phyloP scores from a whole-genome alignment of 2,888 invertebrate genomes.

The Aelia acuminata region DNA sequence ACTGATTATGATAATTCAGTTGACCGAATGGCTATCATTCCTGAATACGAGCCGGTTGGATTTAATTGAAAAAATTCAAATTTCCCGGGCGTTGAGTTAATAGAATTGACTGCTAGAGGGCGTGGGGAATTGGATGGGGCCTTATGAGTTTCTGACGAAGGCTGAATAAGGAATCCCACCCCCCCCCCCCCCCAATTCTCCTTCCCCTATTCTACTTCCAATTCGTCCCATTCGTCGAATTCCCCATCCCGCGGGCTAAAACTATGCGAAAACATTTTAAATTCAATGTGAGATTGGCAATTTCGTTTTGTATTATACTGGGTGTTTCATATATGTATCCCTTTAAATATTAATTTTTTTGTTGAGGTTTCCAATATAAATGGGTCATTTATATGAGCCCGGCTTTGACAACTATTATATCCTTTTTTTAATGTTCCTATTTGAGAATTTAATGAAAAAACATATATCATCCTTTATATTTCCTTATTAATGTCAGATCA shows the following conservation, averaged over 20 bases:
- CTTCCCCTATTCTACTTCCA: neutral
- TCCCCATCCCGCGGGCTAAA: neutral
- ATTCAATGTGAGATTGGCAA: slow-evolving; percentile 8
- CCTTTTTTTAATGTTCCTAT: too few relatives aligned
- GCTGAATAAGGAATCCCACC: slow-evolving; percentile 4
- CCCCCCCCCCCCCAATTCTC: neutral
- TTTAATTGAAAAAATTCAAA: slow-evolving; percentile 36
- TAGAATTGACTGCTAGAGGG: slow-evolving; percentile 17
- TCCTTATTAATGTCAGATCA: too few relatives aligned
- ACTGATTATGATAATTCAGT: neutral
- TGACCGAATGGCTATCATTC: neutral
- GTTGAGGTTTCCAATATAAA: too few relatives aligned
- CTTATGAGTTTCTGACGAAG: slow-evolving; percentile 11
- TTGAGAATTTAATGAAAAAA: too few relatives aligned
- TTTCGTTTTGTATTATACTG: too few relatives aligned
- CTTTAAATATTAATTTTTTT: too few relatives aligned
- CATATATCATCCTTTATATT: too few relatives aligned
- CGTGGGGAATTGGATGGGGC: neutral
- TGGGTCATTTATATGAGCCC: too few relatives aligned
- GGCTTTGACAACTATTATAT: too few relatives aligned
- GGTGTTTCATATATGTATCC: too few relatives aligned
- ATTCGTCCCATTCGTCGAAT: neutral
- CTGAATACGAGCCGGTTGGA: neutral
- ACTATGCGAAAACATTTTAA: slow-evolving; percentile 29
- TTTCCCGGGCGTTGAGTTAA: slow-evolving; percentile 8